phyloP scores from a whole-genome alignment of 2,888 invertebrate species.

The Erebia palarica region DNA sequence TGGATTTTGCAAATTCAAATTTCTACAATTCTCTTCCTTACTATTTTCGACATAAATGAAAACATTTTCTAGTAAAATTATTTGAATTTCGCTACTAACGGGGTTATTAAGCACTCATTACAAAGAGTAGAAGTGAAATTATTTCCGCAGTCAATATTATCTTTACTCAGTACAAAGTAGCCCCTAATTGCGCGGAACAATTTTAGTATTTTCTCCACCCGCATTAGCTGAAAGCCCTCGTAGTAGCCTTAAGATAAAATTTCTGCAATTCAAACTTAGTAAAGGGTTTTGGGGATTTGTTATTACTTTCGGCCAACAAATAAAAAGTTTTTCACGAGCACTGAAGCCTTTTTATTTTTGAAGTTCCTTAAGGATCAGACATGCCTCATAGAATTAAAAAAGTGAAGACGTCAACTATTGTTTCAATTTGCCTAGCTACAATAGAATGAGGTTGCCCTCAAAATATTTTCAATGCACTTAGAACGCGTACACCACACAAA shows the following conservation, averaged over 20 bases:
- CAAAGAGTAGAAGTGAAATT: conserved; percentile 1
- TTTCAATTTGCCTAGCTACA: too few species aligned
- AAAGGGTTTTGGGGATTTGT: conserved; percentile 24
- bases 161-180: conserved; percentile 16
- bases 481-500: too few species aligned
- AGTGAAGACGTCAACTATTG: too few species aligned
- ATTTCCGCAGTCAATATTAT: conserved; percentile 13
- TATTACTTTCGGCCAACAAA: conserved; percentile 13
- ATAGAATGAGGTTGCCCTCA: too few species aligned
- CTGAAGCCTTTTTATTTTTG: not conserved
- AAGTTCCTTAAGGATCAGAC: not conserved
- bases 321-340: conserved; percentile 5
- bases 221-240: conserved; percentile 26
- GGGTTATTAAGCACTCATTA: conserved; percentile 3
- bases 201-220: conserved; percentile 18
- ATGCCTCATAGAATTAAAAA: too few species aligned
- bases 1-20: too few species aligned
- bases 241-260: conserved; percentile 24
- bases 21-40: not conserved
- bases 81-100: not conserved
- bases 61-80: not conserved
- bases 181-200: conserved; percentile 25
- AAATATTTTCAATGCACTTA: too few species aligned
- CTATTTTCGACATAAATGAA: not conserved
- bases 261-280: conserved; percentile 23